phyloP scores from a whole-genome alignment of 2,888 invertebrate species.

The Acanthacorydalis orientalis region DNA sequence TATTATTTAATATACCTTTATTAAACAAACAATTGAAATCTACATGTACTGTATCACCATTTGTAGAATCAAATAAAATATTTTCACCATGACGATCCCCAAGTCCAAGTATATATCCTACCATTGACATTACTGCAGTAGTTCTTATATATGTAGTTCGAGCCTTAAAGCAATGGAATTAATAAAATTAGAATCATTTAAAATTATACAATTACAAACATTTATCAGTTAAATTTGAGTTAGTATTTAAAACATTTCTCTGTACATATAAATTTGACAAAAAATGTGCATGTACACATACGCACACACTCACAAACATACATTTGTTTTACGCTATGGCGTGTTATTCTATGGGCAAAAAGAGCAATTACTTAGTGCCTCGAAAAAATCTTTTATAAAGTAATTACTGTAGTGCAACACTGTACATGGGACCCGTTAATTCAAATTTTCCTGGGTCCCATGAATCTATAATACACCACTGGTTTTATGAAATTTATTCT shows the following conservation, averaged over 20 bases:
- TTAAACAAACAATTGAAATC: slow-evolving; percentile 98
- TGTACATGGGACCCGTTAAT: too few species aligned
- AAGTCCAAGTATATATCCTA: slow-evolving; percentile 75
- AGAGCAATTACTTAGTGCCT: too few species aligned
- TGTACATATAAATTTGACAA: not conserved
- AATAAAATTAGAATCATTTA: slow-evolving; percentile 10
- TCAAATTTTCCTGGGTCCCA: too few species aligned
- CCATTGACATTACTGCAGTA: slow-evolving; percentile 94
- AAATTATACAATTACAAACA: not conserved
- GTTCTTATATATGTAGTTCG: slow-evolving; percentile 80
- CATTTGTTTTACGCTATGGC: too few species aligned
- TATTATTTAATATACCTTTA: slow-evolving; percentile 36
- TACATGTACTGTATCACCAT: slow-evolving; percentile 91
- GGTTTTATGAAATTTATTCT: too few species aligned
- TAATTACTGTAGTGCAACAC: too few species aligned
- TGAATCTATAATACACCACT: too few species aligned
- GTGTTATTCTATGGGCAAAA: too few species aligned
- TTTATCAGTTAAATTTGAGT: too few species aligned
- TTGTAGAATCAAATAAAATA: slow-evolving; percentile 79
- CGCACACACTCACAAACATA: too few species aligned
- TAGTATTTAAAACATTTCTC: not conserved
- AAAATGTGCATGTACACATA: not conserved
- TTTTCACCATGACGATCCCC: slow-evolving; percentile 97
- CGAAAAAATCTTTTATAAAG: too few species aligned
- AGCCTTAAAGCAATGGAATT: slow-evolving; percentile 66